Conservation (phyloP, 2,888 invertebrate genomes). For the Heliconius ethilla region DNA sequence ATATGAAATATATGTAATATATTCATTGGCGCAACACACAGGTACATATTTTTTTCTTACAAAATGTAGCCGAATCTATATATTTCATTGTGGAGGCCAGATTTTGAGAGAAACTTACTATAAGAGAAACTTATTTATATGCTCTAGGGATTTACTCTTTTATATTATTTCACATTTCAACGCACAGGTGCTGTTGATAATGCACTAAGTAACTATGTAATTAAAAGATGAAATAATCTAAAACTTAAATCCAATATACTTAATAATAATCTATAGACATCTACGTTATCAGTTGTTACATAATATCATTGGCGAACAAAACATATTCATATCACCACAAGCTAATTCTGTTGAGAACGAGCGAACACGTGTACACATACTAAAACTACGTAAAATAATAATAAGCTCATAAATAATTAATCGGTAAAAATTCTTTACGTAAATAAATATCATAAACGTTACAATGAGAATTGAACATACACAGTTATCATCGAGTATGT, state of each 20-base stretch:
- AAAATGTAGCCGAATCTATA: conserved; percentile 62
- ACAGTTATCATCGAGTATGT: conserved; percentile 26
- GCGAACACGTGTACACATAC: conserved; percentile 55
- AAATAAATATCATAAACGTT: conserved; percentile 39
- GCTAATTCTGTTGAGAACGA: conserved; percentile 65
- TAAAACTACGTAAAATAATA: conserved; percentile 58
- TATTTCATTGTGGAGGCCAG: conserved; percentile 57
- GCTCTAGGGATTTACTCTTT: conserved; percentile 56
- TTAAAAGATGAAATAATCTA: conserved; percentile 62
- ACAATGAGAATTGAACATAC: conserved; percentile 37
- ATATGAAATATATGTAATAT: conserved; percentile 46
- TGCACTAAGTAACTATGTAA: conserved; percentile 42
- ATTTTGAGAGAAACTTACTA: conserved; percentile 60
- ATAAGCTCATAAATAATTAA: conserved; percentile 54
- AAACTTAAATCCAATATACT: conserved; percentile 57
- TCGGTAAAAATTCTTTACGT: conserved; percentile 41
- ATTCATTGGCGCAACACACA: conserved; percentile 74
- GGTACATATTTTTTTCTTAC: conserved; percentile 62
- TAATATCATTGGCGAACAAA: conserved; percentile 66
- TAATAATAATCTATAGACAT: conserved; percentile 57
- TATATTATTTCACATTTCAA: conserved; percentile 59
- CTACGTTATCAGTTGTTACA: conserved; percentile 58
- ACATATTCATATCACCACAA: conserved; percentile 66
- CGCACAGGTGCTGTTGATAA: conserved; percentile 45
- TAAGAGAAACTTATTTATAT: conserved; percentile 53